Evolutionary conservation across 2,888 invertebrate species (phyloP).

Genomic region (Plagiodera versicolora): DNA sequence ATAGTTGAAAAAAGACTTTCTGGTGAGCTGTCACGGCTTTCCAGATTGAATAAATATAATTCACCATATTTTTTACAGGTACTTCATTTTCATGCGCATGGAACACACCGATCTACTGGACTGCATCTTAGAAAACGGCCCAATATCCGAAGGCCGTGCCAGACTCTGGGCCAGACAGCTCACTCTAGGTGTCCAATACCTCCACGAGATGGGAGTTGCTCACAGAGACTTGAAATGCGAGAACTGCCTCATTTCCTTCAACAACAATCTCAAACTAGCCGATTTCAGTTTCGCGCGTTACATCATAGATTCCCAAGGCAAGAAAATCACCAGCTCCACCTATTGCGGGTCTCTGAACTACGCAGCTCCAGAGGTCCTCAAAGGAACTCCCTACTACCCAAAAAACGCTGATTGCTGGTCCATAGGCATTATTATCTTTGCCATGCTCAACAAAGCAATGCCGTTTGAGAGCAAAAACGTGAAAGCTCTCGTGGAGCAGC

Average conservation of each 20-base stretch:
- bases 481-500: constrained; percentile 67
- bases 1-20: too few species aligned
- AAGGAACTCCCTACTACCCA: constrained; percentile 71
- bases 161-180: constrained; percentile 74
- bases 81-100: constrained; percentile 75
- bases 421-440: constrained; percentile 75
- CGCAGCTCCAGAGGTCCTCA: constrained; percentile 82
- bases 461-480: constrained; percentile 80
- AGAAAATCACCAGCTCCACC: constrained; percentile 67
- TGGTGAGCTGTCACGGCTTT: too few species aligned
- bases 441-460: constrained; percentile 80
- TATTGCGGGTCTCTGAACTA: constrained; percentile 88
- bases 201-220: constrained; percentile 73
- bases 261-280: constrained; percentile 78
- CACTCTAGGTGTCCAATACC: constrained; percentile 66
- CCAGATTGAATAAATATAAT: too few species aligned
- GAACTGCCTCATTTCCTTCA: constrained; percentile 71
- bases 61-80: too few species aligned
- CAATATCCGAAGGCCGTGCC: constrained; percentile 67
- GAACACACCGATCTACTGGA: constrained; percentile 82
- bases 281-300: constrained; percentile 83
- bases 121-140: constrained; percentile 68
- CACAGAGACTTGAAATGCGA: constrained; percentile 85
- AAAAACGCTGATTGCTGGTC: constrained; percentile 80
- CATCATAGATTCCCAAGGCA: constrained; percentile 46